phyloP scores from a whole-genome alignment of 2,888 invertebrate species.

The Biston betularia region DNA sequence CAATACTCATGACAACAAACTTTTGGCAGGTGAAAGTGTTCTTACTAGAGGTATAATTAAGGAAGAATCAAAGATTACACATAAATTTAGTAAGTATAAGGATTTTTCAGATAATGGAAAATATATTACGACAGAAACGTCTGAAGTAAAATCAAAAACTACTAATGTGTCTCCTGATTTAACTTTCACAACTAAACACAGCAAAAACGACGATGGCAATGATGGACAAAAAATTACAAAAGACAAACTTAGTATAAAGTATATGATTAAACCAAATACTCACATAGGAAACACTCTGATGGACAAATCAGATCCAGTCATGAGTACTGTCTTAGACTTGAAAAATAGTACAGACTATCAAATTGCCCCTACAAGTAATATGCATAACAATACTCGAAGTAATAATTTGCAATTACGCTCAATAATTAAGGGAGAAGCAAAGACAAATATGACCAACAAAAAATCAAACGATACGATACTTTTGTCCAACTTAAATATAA shows the following conservation, averaged over 20 bases:
- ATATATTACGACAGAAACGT: neutral
- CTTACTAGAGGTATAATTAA: no score
- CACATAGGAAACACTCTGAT: neutral
- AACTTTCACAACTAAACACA: neutral
- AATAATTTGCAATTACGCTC: neutral
- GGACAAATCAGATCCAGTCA: neutral
- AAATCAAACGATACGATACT: neutral
- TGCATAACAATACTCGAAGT: neutral
- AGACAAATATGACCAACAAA: neutral
- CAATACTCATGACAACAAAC: no score
- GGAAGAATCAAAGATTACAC: no score
- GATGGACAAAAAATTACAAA: neutral
- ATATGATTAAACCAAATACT: neutral
- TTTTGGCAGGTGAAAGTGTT: no score
- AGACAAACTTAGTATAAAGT: neutral
- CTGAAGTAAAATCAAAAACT: neutral
- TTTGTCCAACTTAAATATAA: neutral
- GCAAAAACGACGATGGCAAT: neutral
- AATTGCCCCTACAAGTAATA: neutral
- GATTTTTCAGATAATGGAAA: neutral
- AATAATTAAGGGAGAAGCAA: neutral
- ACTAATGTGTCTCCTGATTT: neutral
- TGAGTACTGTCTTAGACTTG: neutral
- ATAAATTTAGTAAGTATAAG: no score
- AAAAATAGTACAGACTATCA: neutral